These are phyloP conservation scores for Saccostrea echinata DNA, from an alignment of 1,140 invertebrate genomes.

Conservation along the genomic window DNA sequence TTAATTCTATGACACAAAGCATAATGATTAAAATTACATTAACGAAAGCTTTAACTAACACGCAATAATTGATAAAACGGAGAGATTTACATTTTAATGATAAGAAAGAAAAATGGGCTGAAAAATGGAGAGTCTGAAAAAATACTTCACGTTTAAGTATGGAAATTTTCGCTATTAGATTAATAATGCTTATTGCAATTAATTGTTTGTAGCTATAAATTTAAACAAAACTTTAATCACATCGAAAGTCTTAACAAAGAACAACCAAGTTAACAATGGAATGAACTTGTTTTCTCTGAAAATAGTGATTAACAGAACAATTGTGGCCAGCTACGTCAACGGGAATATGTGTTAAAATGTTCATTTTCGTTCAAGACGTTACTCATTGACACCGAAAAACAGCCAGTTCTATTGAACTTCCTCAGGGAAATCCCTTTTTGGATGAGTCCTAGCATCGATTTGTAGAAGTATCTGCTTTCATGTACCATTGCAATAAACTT, in stretches of 20 bases:
- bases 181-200: too few relatives aligned
- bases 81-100: too few relatives aligned
- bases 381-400: background rate
- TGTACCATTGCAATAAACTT: slow-evolving; percentile 15
- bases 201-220: too few relatives aligned
- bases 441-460: background rate
- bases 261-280: background rate
- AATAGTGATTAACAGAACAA: background rate
- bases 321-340: background rate
- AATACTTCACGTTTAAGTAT: too few relatives aligned
- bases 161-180: too few relatives aligned
- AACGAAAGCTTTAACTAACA: too few relatives aligned
- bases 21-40: too few relatives aligned
- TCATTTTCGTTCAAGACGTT: background rate
- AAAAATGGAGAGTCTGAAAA: too few relatives aligned
- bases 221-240: slow-evolving; percentile 1
- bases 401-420: background rate
- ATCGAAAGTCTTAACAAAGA: background rate
- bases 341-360: background rate
- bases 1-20: too few relatives aligned
- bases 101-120: too few relatives aligned
- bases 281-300: background rate
- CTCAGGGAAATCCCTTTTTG: background rate
- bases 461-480: background rate
- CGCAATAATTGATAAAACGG: too few relatives aligned